Conservation (phyloP, 2,888 invertebrate genomes). For the Sphaeridia pumilis region DNA sequence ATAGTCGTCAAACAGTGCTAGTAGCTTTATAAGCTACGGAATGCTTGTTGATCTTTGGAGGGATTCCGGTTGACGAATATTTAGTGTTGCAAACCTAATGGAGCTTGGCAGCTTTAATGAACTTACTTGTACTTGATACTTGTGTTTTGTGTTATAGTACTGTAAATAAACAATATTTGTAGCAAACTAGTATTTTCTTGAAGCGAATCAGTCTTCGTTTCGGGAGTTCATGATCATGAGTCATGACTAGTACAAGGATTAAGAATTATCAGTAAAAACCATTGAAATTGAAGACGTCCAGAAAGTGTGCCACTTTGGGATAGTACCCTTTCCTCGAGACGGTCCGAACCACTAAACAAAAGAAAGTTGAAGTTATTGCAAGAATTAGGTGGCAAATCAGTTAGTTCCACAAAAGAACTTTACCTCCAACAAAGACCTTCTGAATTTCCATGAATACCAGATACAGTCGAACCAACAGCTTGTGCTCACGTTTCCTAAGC, state of each 20-base stretch:
- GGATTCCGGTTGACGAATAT: too few relatives aligned
- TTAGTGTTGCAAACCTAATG: too few relatives aligned
- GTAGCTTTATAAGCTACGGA: too few relatives aligned
- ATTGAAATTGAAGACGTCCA: constrained; percentile 33
- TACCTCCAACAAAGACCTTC: constrained; percentile 29
- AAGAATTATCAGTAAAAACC: constrained; percentile 14
- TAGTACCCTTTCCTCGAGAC: constrained; percentile 25
- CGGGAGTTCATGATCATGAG: too few relatives aligned
- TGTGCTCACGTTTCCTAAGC: constrained; percentile 19
- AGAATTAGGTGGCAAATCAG: not conserved
- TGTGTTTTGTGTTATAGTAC: too few relatives aligned
- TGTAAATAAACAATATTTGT: too few relatives aligned
- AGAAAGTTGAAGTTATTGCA: constrained; percentile 5
- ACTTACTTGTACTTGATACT: too few relatives aligned
- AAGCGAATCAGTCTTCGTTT: too few relatives aligned
- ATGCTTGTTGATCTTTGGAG: too few relatives aligned
- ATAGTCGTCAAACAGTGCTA: too few relatives aligned
- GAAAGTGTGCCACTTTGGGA: constrained; percentile 26
- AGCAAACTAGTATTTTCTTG: not conserved
- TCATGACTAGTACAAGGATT: not conserved
- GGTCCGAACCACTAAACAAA: constrained; percentile 27
- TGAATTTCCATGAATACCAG: constrained; percentile 29
- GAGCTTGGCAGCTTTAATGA: too few relatives aligned
- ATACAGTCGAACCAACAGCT: constrained; percentile 19
- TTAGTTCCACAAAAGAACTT: not conserved